Evolutionary conservation across 2,113 vertebrate species (phyloP).

Genomic region (Alethe diademata): DNA sequence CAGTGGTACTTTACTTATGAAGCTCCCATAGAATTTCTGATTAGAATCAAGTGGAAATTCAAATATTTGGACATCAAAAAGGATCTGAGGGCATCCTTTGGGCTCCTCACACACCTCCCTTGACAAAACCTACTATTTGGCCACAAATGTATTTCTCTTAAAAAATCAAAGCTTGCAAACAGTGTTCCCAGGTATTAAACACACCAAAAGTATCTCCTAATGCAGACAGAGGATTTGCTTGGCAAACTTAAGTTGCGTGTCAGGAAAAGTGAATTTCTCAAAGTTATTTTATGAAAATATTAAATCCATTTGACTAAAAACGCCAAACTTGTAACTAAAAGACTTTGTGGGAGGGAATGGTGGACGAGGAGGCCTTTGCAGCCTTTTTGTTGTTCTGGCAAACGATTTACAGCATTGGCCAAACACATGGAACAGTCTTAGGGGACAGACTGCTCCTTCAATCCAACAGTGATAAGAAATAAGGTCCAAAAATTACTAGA

Average conservation of each 20-base stretch:
- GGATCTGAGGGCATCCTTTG: background rate
- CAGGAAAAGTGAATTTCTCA: background rate
- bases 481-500: background rate
- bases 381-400: slow-evolving; percentile 17
- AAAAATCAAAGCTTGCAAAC: background rate
- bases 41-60: background rate
- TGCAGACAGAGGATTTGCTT: background rate
- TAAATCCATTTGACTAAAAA: background rate
- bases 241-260: background rate
- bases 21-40: background rate
- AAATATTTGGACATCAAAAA: background rate
- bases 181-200: background rate
- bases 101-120: background rate
- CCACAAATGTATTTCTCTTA: background rate
- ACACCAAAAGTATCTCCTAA: background rate
- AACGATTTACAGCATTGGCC: background rate
- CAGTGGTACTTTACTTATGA: background rate
- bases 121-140: background rate
- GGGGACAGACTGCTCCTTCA: slow-evolving; percentile 14
- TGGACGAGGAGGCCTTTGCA: background rate
- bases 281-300: background rate
- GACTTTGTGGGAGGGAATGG: background rate
- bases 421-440: background rate
- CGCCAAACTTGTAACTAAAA: background rate
- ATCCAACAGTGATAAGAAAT: slow-evolving; percentile 18